These are phyloP conservation scores for Aphis craccivora DNA, from an alignment of 1,140 invertebrate genomes.

Conservation along the genomic window DNA sequence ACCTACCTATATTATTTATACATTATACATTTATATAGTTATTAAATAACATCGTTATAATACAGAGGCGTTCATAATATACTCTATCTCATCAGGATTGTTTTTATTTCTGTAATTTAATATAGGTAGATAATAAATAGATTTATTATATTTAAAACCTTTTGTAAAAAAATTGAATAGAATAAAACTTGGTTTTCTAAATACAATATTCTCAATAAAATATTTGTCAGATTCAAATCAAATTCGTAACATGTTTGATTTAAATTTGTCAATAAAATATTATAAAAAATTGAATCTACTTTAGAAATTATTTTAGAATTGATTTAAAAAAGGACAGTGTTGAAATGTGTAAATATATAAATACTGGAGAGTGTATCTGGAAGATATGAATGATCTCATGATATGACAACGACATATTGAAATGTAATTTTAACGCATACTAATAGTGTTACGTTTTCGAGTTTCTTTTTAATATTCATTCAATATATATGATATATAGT, in stretches of 20 bases:
- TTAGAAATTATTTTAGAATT: background rate
- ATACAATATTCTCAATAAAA: background rate
- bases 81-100: background rate
- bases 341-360: too few relatives aligned
- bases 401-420: background rate
- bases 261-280: background rate
- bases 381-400: background rate
- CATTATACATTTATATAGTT: background rate
- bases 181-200: background rate
- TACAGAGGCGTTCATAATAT: too few relatives aligned
- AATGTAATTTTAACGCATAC: background rate
- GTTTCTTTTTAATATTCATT: background rate
- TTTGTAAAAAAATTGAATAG: background rate
- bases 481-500: background rate
- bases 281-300: background rate
- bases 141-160: background rate
- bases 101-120: slow-evolving; percentile 10
- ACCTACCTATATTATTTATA: background rate
- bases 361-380: background rate
- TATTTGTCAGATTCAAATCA: background rate
- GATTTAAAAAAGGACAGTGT: background rate
- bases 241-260: background rate
- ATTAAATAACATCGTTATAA: background rate
- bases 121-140: background rate
- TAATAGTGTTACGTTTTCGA: background rate